A percentile compares a stretch with the other conserved stretches of the same genome.
Conservation (phyloP, 2,888 invertebrate species). For the Pelosia muscerda region DNA sequence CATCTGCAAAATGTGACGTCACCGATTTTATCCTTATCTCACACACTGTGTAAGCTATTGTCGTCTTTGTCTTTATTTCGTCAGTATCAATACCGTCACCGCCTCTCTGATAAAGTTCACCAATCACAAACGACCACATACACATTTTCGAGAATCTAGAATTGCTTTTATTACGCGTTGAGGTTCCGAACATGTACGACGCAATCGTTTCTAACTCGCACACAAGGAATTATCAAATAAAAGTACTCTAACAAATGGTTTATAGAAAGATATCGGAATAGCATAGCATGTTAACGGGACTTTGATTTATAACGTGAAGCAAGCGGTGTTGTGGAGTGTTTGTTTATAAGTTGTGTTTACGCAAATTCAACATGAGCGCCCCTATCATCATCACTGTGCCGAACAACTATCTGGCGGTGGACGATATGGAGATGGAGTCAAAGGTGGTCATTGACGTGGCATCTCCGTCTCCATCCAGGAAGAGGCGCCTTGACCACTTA, state of each 20-base stretch:
- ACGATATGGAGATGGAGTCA: conserved; percentile 68
- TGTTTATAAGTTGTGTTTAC: conserved; percentile 59
- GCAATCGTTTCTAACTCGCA: conserved; percentile 68
- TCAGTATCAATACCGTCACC: conserved; percentile 47
- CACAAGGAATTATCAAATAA: conserved; percentile 66
- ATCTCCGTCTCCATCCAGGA: conserved; percentile 79
- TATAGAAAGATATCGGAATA: conserved; percentile 54
- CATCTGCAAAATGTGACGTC: neutral
- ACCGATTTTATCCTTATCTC: neutral
- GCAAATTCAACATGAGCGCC: conserved; percentile 75
- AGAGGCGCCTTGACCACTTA: conserved; percentile 93
- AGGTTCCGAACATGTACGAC: conserved; percentile 77
- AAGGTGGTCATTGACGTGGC: conserved; percentile 69
- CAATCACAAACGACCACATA: conserved; percentile 78
- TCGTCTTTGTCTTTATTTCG: conserved; percentile 49
- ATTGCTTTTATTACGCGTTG: conserved; percentile 64
- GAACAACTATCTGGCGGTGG: conserved; percentile 75
- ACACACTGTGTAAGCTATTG: neutral
- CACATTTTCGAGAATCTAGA: conserved; percentile 62
- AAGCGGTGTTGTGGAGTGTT: conserved; percentile 64
- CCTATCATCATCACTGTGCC: conserved; percentile 85
- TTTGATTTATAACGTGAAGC: conserved; percentile 46
- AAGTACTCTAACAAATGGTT: conserved; percentile 66
- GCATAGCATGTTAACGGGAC: conserved; percentile 74
- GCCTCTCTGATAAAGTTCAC: conserved; percentile 60